Evolutionary conservation across 2,888 invertebrate genomes (phyloP), one percentile per base, ranked within the genome.

Genomic region (Deilephila elpenor): DNA sequence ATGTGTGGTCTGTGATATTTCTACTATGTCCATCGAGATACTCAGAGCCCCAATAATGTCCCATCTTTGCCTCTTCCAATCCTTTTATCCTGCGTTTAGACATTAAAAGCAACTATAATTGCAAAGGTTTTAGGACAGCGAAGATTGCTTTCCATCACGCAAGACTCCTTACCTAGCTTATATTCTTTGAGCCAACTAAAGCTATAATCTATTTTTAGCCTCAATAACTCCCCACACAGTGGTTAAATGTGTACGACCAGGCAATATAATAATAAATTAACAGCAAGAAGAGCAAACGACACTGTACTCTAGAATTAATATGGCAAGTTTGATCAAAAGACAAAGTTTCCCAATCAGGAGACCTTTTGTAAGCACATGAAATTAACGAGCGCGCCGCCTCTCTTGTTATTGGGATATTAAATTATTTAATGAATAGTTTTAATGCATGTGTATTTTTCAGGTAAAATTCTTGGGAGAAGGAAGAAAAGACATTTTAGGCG

Each of bases 291-390:
- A 34, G 20, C 53, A 60, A 67, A 73, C 59, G 73, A 73, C 59
- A 73, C 70, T 32, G 37, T 32, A 59, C 20, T 32, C 70, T 59
- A 53, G 75, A 79, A 82, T 83, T 84, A 83, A 84, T 84, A 83
- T 80, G 82, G 79, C 74, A 82, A 83, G 75, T 83, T 83, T 77
- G 77, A 78, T 79, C 80, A 80, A 82, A 79, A 76, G 76, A 71
- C 75, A 64, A 84, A 84, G 78, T 83, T 84, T 79, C 77, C 80
- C 83, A 83, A 84, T 83, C 83, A 82, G 72, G 73, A 67, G 59
- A 72, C 76, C 79, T 79, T 82, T 83, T 80, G 82, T 80, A 72
- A 75, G 71, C 60, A 71, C 75, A 64, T 74, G 70, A 78, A 78
- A 84, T 83, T 82, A 80, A 83, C 82, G 78, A 75, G 71, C 70